Evolutionary conservation across 2,113 vertebrate species (phyloP).

Genomic region (Saguinus imperator): DNA sequence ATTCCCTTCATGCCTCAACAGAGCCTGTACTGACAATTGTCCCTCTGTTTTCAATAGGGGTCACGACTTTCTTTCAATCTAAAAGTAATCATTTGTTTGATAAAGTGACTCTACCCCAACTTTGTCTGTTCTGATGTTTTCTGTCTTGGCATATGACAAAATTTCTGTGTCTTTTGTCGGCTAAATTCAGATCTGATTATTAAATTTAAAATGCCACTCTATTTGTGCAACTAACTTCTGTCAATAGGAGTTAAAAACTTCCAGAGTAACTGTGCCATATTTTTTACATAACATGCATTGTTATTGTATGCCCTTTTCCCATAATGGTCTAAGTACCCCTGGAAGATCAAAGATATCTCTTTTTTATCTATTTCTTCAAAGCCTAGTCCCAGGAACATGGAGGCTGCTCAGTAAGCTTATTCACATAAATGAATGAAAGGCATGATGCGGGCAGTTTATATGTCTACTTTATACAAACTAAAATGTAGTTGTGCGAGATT

Average conservation of each 20-base stretch:
- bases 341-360: not conserved
- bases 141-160: not conserved
- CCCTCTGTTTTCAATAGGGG: not conserved
- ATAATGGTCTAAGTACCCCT: not conserved
- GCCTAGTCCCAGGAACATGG: not conserved
- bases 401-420: not conserved
- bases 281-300: no score
- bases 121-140: not conserved
- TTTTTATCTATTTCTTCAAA: not conserved
- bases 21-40: accelerated
- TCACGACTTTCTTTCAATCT: no score
- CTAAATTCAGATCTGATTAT: not conserved
- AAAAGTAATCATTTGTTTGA: no score
- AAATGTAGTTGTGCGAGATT: not conserved
- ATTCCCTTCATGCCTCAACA: not conserved
- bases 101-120: not conserved
- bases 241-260: not conserved
- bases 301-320: not conserved
- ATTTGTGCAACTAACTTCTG: not conserved
- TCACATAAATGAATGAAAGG: not conserved
- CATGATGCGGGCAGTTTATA: not conserved
- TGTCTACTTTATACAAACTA: not conserved
- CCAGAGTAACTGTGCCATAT: no score
- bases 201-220: not conserved
- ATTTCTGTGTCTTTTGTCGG: not conserved